Base-by-base conservation (phyloP, 2,888 invertebrate genomes). In the Arrhopalites spinosus region DNA sequence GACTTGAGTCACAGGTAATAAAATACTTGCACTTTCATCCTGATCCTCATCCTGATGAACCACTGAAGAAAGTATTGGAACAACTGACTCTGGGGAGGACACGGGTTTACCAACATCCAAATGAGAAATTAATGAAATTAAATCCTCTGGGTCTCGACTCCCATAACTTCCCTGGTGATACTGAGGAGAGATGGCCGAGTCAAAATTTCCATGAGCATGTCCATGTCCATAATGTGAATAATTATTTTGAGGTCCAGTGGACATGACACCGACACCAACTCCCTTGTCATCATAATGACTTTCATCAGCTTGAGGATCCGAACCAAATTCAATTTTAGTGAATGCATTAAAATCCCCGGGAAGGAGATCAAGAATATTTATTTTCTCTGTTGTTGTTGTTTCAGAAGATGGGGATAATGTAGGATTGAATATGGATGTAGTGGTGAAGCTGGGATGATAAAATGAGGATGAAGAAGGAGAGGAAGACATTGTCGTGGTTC, bases 301-400 rank as follows among this genome's bases (percentile, higher is more conserved):
- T 20, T 23, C 59, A 63, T 63, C 63, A 29, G 63, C 53, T 3
- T 53, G 11, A n/a, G 5, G 53, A 3, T 50, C 50, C 8, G 53
- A 59, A 27, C 43, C 80, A 78, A 73, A 79, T 66, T 80, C 79
- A 50, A 81, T 78, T 17, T 78, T 67, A 25, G 82, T 81, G 73
- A 80, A 79, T 53, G 78, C 66, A 29, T 75, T 75, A 23, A 82
- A 75, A 76, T 81, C 79, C 1, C 80, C 82, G 47, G 82, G 82
- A 17, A 82, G 78, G 20, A 82, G 78, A 78, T 82, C 81, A 15
- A 82, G 77, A 73, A 82, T 81, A 64, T 81, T 79, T 30, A 81
- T 72, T 70, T 66, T 53, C 29, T 59, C 73, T 2, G 43, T 43
- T 2, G 61, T 45, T 29, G n/a, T 11, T 36, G 36, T 36, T 36